phyloP scores from a whole-genome alignment of 2,113 vertebrate genomes.

The Gavia stellata region DNA sequence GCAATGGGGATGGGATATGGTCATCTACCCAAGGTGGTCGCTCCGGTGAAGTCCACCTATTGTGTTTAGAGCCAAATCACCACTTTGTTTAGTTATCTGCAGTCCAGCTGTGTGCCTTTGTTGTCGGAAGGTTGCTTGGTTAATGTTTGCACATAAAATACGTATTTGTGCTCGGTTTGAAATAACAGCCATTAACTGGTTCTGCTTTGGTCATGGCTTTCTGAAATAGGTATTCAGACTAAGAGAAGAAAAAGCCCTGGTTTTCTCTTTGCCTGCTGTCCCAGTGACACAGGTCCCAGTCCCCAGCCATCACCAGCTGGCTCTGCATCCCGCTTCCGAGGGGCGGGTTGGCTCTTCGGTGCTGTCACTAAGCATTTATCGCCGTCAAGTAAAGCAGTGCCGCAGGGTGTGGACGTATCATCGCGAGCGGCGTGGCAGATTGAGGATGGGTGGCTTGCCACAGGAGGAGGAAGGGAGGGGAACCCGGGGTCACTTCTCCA shows the following conservation, averaged over 20 bases:
- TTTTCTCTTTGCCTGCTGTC: background rate
- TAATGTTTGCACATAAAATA: background rate
- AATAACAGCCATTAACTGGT: background rate
- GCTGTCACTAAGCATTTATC: constrained; percentile 33
- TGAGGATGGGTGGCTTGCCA: background rate
- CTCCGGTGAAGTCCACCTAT: background rate
- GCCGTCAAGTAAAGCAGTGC: background rate
- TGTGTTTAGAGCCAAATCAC: background rate
- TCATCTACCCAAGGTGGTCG: background rate
- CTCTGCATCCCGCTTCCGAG: background rate
- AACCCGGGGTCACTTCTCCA: background rate
- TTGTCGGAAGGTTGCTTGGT: background rate
- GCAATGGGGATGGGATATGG: background rate
- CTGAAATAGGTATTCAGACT: background rate
- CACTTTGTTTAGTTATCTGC: background rate
- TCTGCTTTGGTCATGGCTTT: background rate
- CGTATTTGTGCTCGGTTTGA: background rate
- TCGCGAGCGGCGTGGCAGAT: background rate
- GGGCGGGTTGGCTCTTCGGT: background rate
- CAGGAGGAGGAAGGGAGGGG: background rate
- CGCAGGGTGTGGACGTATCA: rapidly evolving
- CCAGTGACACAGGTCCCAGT: background rate
- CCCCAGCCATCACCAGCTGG: background rate
- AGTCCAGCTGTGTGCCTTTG: background rate
- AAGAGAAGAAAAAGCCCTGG: background rate